Percentiles rank a stretch among this genome's conserved stretches.
Evolutionary conservation across 2,888 invertebrate genomes (phyloP).

Genomic region (Anoplius nigerrimus): DNA sequence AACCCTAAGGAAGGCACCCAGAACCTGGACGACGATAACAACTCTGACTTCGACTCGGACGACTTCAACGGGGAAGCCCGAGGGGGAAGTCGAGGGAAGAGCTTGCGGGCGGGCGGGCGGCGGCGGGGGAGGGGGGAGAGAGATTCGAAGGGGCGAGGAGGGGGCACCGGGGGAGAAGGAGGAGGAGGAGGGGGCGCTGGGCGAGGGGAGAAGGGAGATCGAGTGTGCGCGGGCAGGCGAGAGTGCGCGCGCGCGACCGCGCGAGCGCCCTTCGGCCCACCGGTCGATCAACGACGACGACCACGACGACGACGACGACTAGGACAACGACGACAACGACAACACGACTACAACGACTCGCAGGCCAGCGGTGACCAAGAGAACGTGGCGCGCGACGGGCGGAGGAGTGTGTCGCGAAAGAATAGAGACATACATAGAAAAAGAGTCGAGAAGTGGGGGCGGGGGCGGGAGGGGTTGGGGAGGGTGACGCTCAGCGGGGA

Average conservation of each 20-base stretch:
- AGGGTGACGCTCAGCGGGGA: background rate
- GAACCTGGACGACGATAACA: constrained; percentile 1
- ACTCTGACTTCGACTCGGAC: no score
- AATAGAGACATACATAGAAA: background rate
- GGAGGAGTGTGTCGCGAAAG: constrained; percentile 1
- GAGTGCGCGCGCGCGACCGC: constrained; percentile 49
- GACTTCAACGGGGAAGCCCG: constrained; percentile 30
- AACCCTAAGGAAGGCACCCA: background rate
- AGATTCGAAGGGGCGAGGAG: background rate
- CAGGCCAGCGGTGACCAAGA: background rate
- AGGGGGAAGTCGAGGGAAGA: constrained; percentile 21
- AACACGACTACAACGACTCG: constrained; percentile 9
- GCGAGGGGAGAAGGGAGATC: constrained; percentile 11
- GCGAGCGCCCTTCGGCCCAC: constrained; percentile 46
- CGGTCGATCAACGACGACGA: constrained; percentile 51
- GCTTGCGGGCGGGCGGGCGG: constrained; percentile 8
- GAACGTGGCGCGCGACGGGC: background rate
- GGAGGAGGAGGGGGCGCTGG: constrained; percentile 16
- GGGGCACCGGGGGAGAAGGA: constrained; percentile 1
- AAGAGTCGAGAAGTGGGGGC: background rate
- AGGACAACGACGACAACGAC: background rate
- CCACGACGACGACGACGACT: constrained; percentile 9
- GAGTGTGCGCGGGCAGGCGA: background rate
- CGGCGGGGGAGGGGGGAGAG: constrained; percentile 1
- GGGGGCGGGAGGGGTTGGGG: background rate